Evolutionary conservation across 2,888 invertebrate species (phyloP), one percentile per base, ranked within the genome.

Genomic region (Micoletzkya japonica): DNA sequence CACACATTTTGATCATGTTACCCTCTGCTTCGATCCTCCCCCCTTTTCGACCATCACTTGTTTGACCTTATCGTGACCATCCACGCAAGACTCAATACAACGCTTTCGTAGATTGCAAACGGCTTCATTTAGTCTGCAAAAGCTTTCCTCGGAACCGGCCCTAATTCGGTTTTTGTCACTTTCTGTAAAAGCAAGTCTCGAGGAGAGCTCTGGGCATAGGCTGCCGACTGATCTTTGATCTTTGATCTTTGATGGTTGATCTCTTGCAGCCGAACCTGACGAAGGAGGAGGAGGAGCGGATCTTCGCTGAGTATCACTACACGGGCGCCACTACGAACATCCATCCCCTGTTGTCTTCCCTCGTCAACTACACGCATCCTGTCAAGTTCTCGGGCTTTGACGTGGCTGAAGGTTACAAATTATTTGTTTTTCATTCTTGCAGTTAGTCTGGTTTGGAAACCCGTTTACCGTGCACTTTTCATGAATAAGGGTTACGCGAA

Each of bases 291-390:
- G 89, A 89, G 73, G 86, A 86, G 69, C 85, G 86, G 26, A 82
- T 87, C 60, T 87, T 89, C 84, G 87, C 87, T n/a, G 86, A 86
- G 72, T 90, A 89, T 77, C 91, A 92, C 73, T 96, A 98, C 88
- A 95, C 94, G 0, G 94, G 79, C 66, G 97, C 97, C 80, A 97
- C 97, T 68, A 95, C 95, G 74, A 96, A 95, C 88, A 97, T 99
- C 73, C 98, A 98, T 88, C 98, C 98, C 10, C 94, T 94, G 91
- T 90, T 99, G 36, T 97, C 96, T 68, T 94, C 95, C 72, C 93
- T 98, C 92, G 93, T 99, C 86, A 99, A 98, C 90, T 99, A 99
- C 89, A 95, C 97, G 69, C 96, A 97, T 89, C 98, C 98, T 14
- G 92, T 98, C 86, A 98, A 99, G 89, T 99, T 99, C 89, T 92